Conservation (phyloP, 2,888 invertebrate genomes). For the Nemotelus nigrinus region DNA sequence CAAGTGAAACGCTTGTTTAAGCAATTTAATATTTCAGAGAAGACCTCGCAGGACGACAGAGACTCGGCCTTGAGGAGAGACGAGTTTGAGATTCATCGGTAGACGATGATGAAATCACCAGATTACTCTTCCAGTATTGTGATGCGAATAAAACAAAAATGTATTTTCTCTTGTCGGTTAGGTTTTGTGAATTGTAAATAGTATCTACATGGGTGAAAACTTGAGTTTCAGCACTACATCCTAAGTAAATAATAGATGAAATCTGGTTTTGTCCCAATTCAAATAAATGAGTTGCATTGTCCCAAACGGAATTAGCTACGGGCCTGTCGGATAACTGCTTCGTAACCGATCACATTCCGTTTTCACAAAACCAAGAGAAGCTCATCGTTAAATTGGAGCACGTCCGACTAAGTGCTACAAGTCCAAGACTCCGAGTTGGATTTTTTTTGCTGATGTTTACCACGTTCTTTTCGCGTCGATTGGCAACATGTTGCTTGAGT, state of each 20-base stretch:
- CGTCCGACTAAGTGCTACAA: slow-evolving; percentile 22
- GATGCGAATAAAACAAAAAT: slow-evolving; percentile 2
- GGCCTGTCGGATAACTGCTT: slow-evolving; percentile 4
- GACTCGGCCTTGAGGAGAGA: background rate
- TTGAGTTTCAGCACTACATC: background rate
- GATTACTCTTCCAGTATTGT: background rate
- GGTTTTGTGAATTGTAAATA: too few relatives aligned
- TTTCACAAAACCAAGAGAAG: background rate
- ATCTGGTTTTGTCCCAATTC: slow-evolving; percentile 7
- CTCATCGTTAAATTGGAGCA: slow-evolving; percentile 36
- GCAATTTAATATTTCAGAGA: slow-evolving; percentile 35
- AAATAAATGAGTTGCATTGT: slow-evolving; percentile 14
- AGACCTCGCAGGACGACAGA: slow-evolving; percentile 11
- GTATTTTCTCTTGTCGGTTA: too few relatives aligned
- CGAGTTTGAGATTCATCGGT: background rate
- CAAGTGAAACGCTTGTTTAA: slow-evolving; percentile 23
- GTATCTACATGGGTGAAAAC: too few relatives aligned
- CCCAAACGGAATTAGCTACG: background rate
- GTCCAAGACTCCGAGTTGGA: background rate
- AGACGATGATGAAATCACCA: slow-evolving; percentile 3
- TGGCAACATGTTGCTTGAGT: slow-evolving; percentile 35
- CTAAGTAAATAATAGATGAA: slow-evolving; percentile 13
- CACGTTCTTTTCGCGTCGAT: background rate
- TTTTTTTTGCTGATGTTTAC: background rate
- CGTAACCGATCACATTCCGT: background rate